Evolutionary conservation across 2,888 invertebrate species (phyloP).

Genomic region (Pantelozetes paolii): DNA sequence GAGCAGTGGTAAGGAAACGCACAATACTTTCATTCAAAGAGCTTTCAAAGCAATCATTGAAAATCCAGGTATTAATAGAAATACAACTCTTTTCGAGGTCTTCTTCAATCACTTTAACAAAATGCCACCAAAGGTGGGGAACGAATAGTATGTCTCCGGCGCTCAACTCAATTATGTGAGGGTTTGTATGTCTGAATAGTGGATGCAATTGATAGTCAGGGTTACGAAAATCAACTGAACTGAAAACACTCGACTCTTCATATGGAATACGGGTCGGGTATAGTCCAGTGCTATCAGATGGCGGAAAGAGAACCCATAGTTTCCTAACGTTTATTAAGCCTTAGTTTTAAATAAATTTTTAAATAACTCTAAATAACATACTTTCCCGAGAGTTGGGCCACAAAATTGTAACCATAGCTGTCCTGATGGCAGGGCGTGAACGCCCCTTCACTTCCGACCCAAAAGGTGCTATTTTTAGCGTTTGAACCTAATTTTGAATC

Average conservation of each 20-base stretch:
- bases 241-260: conserved; percentile 93
- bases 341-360: not conserved
- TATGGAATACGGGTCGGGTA: conserved; percentile 82
- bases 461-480: conserved; percentile 51
- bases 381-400: conserved; percentile 82
- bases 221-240: conserved; percentile 71
- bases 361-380: conserved; percentile 52
- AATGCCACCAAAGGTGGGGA: conserved; percentile 95
- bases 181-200: conserved; percentile 50
- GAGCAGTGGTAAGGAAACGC: conserved; percentile 28
- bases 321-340: conserved; percentile 61
- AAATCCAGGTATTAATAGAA: conserved; percentile 69
- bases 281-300: conserved; percentile 63
- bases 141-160: conserved; percentile 68
- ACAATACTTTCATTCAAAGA: conserved; percentile 36
- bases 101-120: conserved; percentile 64
- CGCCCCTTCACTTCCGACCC: conserved; percentile 61
- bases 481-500: not conserved
- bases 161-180: conserved; percentile 56
- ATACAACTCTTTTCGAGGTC: conserved; percentile 56
- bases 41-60: conserved; percentile 50
- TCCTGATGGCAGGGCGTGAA: conserved; percentile 93
- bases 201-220: conserved; percentile 49
- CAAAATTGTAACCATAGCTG: conserved; percentile 87
- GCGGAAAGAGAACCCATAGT: conserved; percentile 85